A percentile compares a stretch with the other conserved stretches of the same genome.
Evolutionary conservation across 2,888 invertebrate genomes (phyloP).

Genomic region (Lasioglossum marginatum): DNA sequence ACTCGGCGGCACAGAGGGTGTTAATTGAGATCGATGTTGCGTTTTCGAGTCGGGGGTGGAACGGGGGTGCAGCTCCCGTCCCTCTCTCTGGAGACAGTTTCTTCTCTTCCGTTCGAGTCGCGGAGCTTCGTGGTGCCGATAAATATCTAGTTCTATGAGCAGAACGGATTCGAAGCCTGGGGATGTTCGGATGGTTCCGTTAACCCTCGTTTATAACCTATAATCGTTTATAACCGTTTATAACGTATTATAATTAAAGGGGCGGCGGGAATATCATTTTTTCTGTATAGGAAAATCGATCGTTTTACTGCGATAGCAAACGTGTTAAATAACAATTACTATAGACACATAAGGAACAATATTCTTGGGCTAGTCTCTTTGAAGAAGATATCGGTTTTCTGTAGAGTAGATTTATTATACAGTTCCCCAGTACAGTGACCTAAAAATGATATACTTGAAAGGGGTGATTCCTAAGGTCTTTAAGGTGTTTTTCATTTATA

Average conservation of each 20-base stretch:
- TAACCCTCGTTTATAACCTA: constrained; percentile 1
- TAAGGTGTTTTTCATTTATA: too few relatives aligned
- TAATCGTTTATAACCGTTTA: too few relatives aligned
- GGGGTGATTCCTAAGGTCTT: too few relatives aligned
- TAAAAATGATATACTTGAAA: background rate
- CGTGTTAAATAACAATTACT: background rate
- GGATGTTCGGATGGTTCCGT: background rate
- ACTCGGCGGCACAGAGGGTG: background rate
- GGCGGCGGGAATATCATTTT: background rate
- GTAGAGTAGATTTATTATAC: background rate
- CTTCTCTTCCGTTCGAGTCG: background rate
- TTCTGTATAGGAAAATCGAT: background rate
- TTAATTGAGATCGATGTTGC: constrained; percentile 16
- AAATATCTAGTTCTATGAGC: constrained; percentile 1
- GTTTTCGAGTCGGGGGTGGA: background rate
- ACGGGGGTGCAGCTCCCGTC: background rate
- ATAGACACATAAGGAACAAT: too few relatives aligned
- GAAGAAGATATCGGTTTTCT: background rate
- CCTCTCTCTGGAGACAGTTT: background rate
- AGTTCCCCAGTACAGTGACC: too few relatives aligned
- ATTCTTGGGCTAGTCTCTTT: too few relatives aligned
- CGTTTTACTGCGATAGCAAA: background rate
- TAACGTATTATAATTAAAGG: too few relatives aligned
- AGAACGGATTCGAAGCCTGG: background rate
- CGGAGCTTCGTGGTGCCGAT: background rate